These are phyloP conservation scores for Catotricha subobsoleta DNA, from an alignment of 2,888 invertebrate genomes.

Conservation along the genomic window DNA sequence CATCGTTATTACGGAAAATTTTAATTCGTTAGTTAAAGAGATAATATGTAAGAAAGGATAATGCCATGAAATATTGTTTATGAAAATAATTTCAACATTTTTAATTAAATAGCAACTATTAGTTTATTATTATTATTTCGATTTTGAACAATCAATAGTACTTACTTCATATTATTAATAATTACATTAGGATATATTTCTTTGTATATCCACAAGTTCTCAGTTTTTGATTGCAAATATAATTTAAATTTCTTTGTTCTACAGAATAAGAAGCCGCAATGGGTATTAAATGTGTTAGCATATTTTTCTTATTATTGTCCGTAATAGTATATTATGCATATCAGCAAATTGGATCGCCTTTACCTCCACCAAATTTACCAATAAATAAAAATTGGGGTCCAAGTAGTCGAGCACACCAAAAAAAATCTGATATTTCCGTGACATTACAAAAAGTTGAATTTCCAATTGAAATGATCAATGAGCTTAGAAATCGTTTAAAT, in stretches of 20 bases:
- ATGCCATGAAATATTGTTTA: too few relatives aligned
- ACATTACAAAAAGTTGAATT: slow-evolving; percentile 1
- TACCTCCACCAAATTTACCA: slow-evolving; percentile 21
- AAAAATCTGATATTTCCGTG: slow-evolving; percentile 18
- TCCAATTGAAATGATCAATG: slow-evolving; percentile 32
- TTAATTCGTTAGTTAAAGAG: too few relatives aligned
- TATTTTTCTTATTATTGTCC: neutral
- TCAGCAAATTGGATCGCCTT: slow-evolving; percentile 17
- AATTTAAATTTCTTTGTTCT: neutral
- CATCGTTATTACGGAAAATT: too few relatives aligned
- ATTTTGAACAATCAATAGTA: too few relatives aligned
- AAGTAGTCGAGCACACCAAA: slow-evolving; percentile 16
- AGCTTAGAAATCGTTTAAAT: slow-evolving; percentile 40
- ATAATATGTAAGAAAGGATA: too few relatives aligned
- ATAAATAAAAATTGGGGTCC: slow-evolving; percentile 26
- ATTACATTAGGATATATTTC: neutral
- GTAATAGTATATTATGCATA: slow-evolving; percentile 23
- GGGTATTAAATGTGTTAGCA: neutral
- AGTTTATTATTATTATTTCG: too few relatives aligned
- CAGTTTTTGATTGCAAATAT: too few relatives aligned
- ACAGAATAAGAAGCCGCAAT: neutral
- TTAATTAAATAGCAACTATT: too few relatives aligned
- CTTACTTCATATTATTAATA: too few relatives aligned
- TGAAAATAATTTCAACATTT: too few relatives aligned
- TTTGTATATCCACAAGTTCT: too few relatives aligned